Evolutionary conservation across 2,797 vertebrate species (phyloP).

Genomic region (Micropoecilia bifurca): DNA sequence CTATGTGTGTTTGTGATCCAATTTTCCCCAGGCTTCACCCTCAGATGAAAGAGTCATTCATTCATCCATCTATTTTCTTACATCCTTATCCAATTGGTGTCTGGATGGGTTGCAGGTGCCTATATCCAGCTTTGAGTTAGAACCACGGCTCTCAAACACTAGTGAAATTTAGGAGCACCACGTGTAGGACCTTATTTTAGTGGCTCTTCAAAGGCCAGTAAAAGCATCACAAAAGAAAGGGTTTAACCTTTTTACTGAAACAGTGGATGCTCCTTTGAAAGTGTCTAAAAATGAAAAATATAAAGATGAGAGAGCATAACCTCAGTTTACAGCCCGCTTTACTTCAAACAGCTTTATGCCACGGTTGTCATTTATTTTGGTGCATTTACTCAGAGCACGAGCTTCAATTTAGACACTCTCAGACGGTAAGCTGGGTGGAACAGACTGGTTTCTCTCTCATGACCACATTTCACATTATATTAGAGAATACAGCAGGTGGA

Average conservation of each 20-base stretch:
- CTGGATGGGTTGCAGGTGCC: too few relatives aligned
- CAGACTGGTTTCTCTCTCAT: slow-evolving; percentile 10
- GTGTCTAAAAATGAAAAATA: slow-evolving; percentile 37
- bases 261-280: slow-evolving; percentile 39
- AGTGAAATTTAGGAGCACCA: not conserved
- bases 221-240: slow-evolving; percentile 31
- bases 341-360: slow-evolving; percentile 31
- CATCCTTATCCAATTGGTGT: too few relatives aligned
- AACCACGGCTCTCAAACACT: not conserved
- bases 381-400: slow-evolving; percentile 58
- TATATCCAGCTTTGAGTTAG: not conserved
- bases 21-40: not conserved
- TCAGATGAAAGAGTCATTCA: not conserved
- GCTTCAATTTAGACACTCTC: slow-evolving; percentile 54
- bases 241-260: slow-evolving; percentile 34
- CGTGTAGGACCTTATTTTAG: not conserved
- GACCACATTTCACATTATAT: slow-evolving; percentile 39
- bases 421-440: slow-evolving; percentile 45
- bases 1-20: not conserved
- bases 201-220: slow-evolving; percentile 16
- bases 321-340: slow-evolving; percentile 15
- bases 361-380: slow-evolving; percentile 52
- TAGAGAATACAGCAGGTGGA: slow-evolving; percentile 20
- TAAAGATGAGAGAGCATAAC: slow-evolving; percentile 24
- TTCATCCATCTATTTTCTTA: too few relatives aligned